These are phyloP conservation scores for Apeira syringaria DNA, from an alignment of 2,888 invertebrate species.

Conservation along the genomic window DNA sequence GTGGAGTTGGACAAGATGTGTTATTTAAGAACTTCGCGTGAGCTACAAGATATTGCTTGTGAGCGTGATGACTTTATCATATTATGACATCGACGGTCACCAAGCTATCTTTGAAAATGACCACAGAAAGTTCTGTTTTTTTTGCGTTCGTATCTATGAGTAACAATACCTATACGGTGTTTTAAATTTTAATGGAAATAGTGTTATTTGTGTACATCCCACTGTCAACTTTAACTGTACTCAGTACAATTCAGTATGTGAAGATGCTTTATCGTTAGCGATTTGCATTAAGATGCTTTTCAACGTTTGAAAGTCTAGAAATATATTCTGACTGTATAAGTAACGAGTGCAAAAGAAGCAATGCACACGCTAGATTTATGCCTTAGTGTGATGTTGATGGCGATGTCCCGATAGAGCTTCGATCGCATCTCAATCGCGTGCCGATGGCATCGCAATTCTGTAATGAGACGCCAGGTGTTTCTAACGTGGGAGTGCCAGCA, in stretches of 20 bases:
- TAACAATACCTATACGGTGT: slow-evolving; percentile 1
- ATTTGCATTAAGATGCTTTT: too few species aligned
- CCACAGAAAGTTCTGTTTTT: slow-evolving; percentile 9
- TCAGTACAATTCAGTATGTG: too few species aligned
- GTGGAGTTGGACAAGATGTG: slow-evolving; percentile 39
- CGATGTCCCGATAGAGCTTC: slow-evolving; percentile 56
- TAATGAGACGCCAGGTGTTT: slow-evolving; percentile 38
- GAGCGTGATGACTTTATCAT: slow-evolving; percentile 25
- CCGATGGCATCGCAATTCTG: slow-evolving; percentile 64
- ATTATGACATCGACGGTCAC: slow-evolving; percentile 16
- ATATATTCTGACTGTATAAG: slow-evolving; percentile 22
- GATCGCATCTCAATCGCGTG: slow-evolving; percentile 72
- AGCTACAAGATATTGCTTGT: slow-evolving; percentile 30
- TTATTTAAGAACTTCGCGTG: slow-evolving; percentile 35
- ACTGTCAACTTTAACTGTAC: too few species aligned
- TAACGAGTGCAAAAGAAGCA: slow-evolving; percentile 35
- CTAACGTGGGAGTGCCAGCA: slow-evolving; percentile 27
- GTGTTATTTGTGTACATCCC: not conserved
- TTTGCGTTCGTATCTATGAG: slow-evolving; percentile 5
- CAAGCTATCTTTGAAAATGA: slow-evolving; percentile 6
- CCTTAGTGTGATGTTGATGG: slow-evolving; percentile 39
- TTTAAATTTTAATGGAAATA: slow-evolving; percentile 5
- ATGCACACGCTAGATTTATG: slow-evolving; percentile 39
- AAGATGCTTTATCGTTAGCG: too few species aligned
- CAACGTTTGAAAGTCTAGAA: too few species aligned